Percentiles rank a stretch among this genome's conserved stretches.
Conservation (phyloP, 2,888 invertebrate genomes). For the Leptura quadrifasciata region DNA sequence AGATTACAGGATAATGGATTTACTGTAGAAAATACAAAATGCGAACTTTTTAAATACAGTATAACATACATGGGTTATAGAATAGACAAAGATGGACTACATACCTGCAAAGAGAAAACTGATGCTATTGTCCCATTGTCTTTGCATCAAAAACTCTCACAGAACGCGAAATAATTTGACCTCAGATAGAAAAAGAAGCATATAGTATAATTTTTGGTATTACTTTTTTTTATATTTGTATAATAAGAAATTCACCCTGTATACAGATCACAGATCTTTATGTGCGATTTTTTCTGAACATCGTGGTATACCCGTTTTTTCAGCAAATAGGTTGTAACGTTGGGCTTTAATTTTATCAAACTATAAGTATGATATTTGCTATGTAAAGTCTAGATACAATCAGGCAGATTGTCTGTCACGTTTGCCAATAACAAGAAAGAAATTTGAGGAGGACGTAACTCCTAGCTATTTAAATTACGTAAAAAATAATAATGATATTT, state of each 20-base stretch:
- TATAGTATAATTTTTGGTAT: too few species aligned
- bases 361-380: constrained; percentile 38
- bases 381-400: constrained; percentile 32
- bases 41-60: constrained; percentile 30
- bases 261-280: too few species aligned
- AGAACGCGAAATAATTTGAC: neutral
- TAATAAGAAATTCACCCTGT: too few species aligned
- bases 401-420: constrained; percentile 32
- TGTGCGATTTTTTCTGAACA: constrained; percentile 12
- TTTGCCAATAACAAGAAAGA: neutral
- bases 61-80: constrained; percentile 34
- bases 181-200: too few species aligned
- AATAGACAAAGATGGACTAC: constrained; percentile 41
- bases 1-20: too few species aligned
- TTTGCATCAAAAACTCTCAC: constrained; percentile 21
- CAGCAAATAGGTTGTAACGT: constrained; percentile 28
- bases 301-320: constrained; percentile 26
- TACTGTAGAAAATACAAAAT: constrained; percentile 19
- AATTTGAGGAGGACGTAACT: neutral
- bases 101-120: too few species aligned
- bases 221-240: too few species aligned
- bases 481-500: neutral
- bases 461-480: neutral
- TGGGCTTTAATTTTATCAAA: constrained; percentile 34
- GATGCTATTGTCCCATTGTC: constrained; percentile 23